Evolutionary conservation across 2,797 vertebrate genomes (phyloP), one percentile per base, ranked within the genome.

Genomic region (Siniperca scherzeri): DNA sequence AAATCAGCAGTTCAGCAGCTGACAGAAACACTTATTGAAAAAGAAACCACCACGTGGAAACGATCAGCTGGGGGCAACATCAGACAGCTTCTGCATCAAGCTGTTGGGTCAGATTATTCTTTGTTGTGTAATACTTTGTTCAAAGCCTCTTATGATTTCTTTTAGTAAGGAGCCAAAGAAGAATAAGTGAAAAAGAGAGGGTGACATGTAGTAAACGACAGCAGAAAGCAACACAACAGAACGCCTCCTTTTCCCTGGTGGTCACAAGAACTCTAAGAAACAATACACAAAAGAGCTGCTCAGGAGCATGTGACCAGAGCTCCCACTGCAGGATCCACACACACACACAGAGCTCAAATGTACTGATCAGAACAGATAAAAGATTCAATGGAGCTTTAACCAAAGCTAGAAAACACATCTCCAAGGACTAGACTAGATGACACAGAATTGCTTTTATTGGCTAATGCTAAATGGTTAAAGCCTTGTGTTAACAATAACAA

Each of bases 231-330:
- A 42, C 59, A 78, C 68, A 22, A 74, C 65, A 83, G 65, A 92
- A 74, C 17, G 70, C 82, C 83, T 90, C 44, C 79, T 62, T 85
- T 82, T 79, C 71, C 62, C 77, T 69, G 80, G 72, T 44, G 68
- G 83, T 87, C 86, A 93, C 89, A 91, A 86, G 90, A 87, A 73
- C 80, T 21, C 80, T 55, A 80, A 87, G 74, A 85, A 87, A 94
- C 89, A 94, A 94, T 91, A 71, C 91, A 94, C 89, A 94, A 93
- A 89, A 88, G 91, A 92, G 83, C 80, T 78, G 75, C 80, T 78
- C 66, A 36, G 77, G 55, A 91, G 76, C 91, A 93, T 92, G 94
- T 95, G 94, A 94, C 89, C 30, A 79, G 70, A 77, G 78, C 80
- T 89, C 86, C 74, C 78, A 89, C 90, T 75, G 52, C 68, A 70